Percentiles rank a stretch among this genome's conserved stretches.
Evolutionary conservation across 2,113 vertebrate species (phyloP).

Genomic region (Macrotus californicus): DNA sequence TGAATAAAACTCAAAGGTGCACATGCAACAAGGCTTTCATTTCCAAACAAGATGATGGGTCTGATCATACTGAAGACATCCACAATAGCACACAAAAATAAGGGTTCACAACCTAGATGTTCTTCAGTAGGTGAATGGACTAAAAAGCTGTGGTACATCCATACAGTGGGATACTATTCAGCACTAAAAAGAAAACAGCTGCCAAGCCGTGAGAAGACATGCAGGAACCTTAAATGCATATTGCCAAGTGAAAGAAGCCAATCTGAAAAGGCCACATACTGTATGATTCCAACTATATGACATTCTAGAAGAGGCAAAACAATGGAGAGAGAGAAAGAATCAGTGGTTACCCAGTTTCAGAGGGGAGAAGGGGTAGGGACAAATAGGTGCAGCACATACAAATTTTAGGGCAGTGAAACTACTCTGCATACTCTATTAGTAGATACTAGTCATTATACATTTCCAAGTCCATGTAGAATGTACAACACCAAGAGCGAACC

Average conservation of each 20-base stretch:
- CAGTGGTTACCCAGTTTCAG: not conserved
- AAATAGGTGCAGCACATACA: not conserved
- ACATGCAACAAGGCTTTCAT: not conserved
- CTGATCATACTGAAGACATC: not conserved
- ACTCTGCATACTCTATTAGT: rapidly evolving
- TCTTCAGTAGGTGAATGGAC: not conserved
- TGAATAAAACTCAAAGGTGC: not conserved
- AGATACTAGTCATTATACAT: rapidly evolving
- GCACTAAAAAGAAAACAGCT: not conserved
- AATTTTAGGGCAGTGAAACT: not conserved
- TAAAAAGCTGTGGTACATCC: not conserved
- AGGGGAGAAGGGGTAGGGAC: not conserved
- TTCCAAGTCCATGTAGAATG: not conserved
- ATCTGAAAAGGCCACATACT: not conserved
- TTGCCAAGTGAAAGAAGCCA: not conserved
- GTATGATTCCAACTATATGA: not conserved
- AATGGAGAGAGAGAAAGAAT: not conserved
- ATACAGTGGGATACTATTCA: not conserved
- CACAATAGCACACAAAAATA: not conserved
- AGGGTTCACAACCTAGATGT: not conserved
- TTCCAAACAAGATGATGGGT: not conserved
- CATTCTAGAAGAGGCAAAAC: slow-evolving; percentile 36
- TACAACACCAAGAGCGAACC: not conserved
- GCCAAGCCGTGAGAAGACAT: not conserved
- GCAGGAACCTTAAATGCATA: not conserved